phyloP scores from a whole-genome alignment of 23 tunicate genomes.

The Trididemnum miniatum region DNA sequence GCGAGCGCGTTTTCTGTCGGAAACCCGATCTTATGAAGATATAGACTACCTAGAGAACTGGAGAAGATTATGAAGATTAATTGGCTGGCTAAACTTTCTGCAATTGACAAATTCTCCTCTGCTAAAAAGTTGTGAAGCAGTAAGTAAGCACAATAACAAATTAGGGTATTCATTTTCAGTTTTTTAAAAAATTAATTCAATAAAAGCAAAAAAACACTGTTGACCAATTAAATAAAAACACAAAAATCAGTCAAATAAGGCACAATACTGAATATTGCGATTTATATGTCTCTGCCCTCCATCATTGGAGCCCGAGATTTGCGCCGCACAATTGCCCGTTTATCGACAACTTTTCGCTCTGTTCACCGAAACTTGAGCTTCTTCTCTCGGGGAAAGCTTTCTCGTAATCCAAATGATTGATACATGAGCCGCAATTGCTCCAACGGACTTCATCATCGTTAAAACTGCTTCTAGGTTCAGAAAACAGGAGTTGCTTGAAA shows the following conservation, averaged over 20 bases:
- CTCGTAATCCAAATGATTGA: too few species aligned
- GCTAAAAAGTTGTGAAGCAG: too few species aligned
- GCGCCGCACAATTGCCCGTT: not conserved
- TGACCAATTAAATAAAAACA: not conserved
- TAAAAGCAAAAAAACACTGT: not conserved
- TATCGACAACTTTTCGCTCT: not conserved
- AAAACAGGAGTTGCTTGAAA: constrained; percentile 48
- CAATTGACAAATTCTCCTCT: too few species aligned
- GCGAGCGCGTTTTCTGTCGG: too few species aligned
- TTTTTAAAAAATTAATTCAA: too few species aligned
- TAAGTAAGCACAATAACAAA: too few species aligned
- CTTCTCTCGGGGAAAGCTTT: too few species aligned
- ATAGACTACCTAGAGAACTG: too few species aligned
- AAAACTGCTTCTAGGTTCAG: constrained; percentile 1
- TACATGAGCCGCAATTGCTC: not conserved
- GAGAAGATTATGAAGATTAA: too few species aligned
- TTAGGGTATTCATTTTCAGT: too few species aligned
- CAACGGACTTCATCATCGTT: not conserved
- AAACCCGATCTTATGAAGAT: too few species aligned
- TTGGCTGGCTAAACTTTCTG: too few species aligned
- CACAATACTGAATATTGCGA: not conserved
- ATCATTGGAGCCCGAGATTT: not conserved
- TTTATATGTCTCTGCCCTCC: not conserved
- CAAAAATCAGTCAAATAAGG: not conserved
- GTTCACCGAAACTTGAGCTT: not conserved